Conservation (phyloP, 2,113 vertebrate species). For the Perca flavescens region DNA sequence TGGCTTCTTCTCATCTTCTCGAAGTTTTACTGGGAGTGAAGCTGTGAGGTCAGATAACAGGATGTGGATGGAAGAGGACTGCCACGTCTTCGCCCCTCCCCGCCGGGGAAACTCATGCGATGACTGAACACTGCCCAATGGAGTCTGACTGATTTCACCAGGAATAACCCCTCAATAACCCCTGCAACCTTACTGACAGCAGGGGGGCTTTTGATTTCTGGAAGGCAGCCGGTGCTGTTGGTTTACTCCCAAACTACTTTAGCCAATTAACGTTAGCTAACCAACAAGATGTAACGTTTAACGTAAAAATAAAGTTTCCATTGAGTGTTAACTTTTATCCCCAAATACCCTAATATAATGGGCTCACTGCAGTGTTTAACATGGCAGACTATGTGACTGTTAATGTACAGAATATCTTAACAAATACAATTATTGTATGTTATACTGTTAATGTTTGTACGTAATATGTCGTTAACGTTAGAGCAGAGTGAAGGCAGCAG, state of each 20-base stretch:
- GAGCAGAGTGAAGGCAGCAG: background rate
- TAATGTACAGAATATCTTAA: background rate
- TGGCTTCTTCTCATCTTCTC: background rate
- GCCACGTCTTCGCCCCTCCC: constrained; percentile 85
- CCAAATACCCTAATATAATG: background rate
- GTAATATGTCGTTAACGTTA: background rate
- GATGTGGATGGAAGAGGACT: constrained; percentile 67
- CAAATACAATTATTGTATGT: background rate
- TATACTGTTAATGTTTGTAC: background rate
- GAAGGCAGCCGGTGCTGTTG: background rate
- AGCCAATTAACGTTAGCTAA: background rate
- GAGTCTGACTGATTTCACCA: constrained; percentile 35
- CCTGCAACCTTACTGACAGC: background rate
- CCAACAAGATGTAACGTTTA: background rate
- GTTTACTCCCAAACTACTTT: background rate
- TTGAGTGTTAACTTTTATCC: background rate
- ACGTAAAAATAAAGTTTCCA: background rate
- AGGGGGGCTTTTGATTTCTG: background rate
- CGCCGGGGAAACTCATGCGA: constrained; percentile 41
- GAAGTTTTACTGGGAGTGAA: constrained; percentile 2
- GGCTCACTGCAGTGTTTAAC: background rate
- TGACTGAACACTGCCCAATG: constrained; percentile 16
- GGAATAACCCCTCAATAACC: constrained; percentile 30
- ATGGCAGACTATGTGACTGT: background rate
- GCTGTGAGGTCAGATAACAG: constrained; percentile 39